Evolutionary conservation across 2,797 vertebrate species (phyloP).

Genomic region (Psittacula derbiana): DNA sequence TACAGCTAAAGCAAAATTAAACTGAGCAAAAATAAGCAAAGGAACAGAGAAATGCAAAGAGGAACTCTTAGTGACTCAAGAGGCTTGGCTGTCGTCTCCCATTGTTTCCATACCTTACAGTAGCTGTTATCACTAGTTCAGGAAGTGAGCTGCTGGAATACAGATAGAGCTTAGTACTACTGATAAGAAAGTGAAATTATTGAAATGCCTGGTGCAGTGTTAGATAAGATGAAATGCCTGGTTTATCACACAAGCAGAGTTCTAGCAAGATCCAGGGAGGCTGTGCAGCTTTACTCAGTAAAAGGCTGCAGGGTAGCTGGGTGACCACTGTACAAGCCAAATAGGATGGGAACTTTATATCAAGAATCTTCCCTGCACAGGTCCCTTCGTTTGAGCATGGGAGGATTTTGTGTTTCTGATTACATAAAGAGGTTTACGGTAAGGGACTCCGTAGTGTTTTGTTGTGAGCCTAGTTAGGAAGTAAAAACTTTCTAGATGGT

Average conservation of each 20-base stretch:
- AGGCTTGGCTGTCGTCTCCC: neutral
- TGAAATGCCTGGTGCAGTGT: conserved; percentile 66
- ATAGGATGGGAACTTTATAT: conserved; percentile 79
- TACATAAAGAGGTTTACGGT: conserved; percentile 82
- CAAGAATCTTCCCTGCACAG: conserved; percentile 66
- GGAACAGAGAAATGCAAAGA: neutral
- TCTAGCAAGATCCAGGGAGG: conserved; percentile 55
- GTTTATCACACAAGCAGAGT: conserved; percentile 61
- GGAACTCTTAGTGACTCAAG: neutral
- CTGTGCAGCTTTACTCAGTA: conserved; percentile 35
- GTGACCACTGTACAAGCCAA: neutral
- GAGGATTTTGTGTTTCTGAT: conserved; percentile 80
- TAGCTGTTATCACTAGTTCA: conserved; percentile 76
- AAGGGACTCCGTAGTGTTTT: conserved; percentile 53
- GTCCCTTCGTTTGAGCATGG: conserved; percentile 73
- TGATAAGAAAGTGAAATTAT: conserved; percentile 72
- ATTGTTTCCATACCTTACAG: conserved; percentile 10
- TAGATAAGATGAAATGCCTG: conserved; percentile 80
- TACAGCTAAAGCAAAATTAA: neutral
- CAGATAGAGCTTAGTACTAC: conserved; percentile 45
- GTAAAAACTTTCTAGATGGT: neutral
- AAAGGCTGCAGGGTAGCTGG: conserved; percentile 7
- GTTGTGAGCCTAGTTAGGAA: neutral
- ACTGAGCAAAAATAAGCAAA: neutral
- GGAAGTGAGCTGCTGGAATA: conserved; percentile 77